Evolutionary conservation across 2,797 vertebrate species (phyloP), one percentile per base, ranked within the genome.

Genomic region (Spondyliosoma cantharus): DNA sequence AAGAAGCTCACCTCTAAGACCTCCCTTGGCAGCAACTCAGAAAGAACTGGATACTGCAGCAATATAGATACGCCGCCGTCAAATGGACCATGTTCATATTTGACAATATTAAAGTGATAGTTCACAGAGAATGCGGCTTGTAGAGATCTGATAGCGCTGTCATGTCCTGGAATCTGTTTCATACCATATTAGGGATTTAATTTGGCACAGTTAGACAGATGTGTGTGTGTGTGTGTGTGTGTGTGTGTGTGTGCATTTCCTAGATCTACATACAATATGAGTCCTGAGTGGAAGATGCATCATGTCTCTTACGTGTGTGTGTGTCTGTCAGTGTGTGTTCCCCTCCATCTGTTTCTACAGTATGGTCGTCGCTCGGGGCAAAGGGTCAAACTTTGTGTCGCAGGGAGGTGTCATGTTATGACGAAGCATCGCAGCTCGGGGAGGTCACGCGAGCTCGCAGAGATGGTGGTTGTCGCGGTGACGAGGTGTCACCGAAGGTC

Each of bases 301-400:
- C 27, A 17, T 61, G 53, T 46, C 48, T 50, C 43, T 75, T 52
- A 59, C 59, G 71, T 56, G 49, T 66, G 66, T 66, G 66, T 67
- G 69, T 4, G 56, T 83, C 76, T 69, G 72, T 81, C 64, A 70
- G 52, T 12, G 65, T 70, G 76, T 57, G 29, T 74, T 46, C 42
- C 52, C 60, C 6, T 86, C 80, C 89, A 89, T 93, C 86, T 91
- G 90, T 83, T 83, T 87, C 69, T 71, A 69, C 84, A 87, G 86
- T 83, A 76, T 82, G 89, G 86, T 59, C 87, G 59, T 74, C 22
- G 87, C 91, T 88, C 16, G 25, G 85, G 86, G 87, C 64, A 24
- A 86, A 87, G 87, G 87, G 91, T 93, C 90, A 93, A 91, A 87
- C 74, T 82, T 87, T 87, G 85, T 90, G 90, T 87, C 84, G 82